Evolutionary conservation across 2,888 invertebrate genomes (phyloP), one percentile per base, ranked within the genome.

Genomic region (Sesamia inferens): DNA sequence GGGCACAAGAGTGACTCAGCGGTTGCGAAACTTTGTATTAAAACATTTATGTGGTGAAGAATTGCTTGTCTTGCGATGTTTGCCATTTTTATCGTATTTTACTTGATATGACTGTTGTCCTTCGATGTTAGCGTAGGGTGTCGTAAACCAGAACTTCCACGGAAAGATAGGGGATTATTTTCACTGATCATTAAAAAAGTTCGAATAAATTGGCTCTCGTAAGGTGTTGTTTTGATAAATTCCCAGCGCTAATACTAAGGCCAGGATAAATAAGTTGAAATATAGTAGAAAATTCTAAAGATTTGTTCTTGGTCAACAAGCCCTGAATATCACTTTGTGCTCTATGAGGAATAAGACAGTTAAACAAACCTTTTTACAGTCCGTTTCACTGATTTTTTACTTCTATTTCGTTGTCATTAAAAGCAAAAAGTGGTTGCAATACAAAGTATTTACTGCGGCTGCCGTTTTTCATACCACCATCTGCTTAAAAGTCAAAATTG

Each of bases 11-110:
- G 44, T 83, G 83, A 83, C 51, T 83, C 83, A 83, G 58, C 75
- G 10, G 61, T 83, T 83, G 73, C 64, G 76, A 81, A 83, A 83
- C 55, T 51, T 73, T 77, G 58, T 72, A 44, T 83, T 79, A 39
- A 39, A 39, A 66, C 62, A 58, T 71, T 54, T 66, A 68, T 71
- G 62, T 78, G 51, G 54, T 64, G 62, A 71, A 67, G 65, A 73
- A 47, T 55, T 74, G 61, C 65, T 58, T 67, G 8, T 80, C 16
- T 73, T 66, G 81, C 62, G 44, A 71, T 78, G 55, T 72, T 70
- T 78, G 63, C 14, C 19, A 69, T 68, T 54, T 76, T 78, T 54
- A 58, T 78, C 42, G 11, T 63, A 10, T 11, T 67, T 69, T 55
- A 44, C 5, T 55, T 69, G 19, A 24, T 54, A 62, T 16, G 16